These are phyloP conservation scores for Drosophila cyrtoloma DNA, from an alignment of 2,888 invertebrate genomes.

Conservation along the genomic window DNA sequence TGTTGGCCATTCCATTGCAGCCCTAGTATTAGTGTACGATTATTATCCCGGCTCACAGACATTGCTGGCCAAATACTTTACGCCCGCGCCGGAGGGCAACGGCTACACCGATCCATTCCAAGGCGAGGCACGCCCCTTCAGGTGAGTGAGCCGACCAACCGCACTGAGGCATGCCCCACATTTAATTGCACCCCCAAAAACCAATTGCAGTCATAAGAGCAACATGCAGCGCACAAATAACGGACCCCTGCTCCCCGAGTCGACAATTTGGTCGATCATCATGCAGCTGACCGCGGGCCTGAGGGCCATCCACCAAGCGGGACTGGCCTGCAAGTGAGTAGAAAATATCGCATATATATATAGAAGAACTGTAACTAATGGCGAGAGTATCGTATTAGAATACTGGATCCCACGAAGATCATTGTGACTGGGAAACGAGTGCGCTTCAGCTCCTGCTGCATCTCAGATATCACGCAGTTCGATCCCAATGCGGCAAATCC, in stretches of 20 bases:
- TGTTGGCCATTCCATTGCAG: constrained; percentile 82
- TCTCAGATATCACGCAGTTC: constrained; percentile 92
- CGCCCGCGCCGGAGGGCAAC: constrained; percentile 87
- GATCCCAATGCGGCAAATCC: constrained; percentile 90
- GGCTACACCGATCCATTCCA: constrained; percentile 92
- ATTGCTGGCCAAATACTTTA: constrained; percentile 93
- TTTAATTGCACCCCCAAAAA: background rate
- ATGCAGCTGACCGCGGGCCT: constrained; percentile 98
- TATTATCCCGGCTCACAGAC: constrained; percentile 97
- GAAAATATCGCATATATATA: background rate
- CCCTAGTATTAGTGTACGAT: constrained; percentile 98
- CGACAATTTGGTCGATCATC: constrained; percentile 97
- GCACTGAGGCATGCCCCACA: background rate
- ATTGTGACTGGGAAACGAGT: constrained; percentile 92
- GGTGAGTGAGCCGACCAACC: constrained; percentile 63
- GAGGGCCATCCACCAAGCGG: constrained; percentile 93
- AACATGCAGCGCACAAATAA: constrained; percentile 87
- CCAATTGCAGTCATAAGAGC: constrained; percentile 84
- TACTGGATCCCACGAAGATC: constrained; percentile 96
- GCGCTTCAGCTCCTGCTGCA: constrained; percentile 92
- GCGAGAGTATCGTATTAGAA: constrained; percentile 85
- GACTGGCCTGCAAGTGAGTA: constrained; percentile 87
- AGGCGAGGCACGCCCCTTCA: constrained; percentile 89
- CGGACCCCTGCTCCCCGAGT: constrained; percentile 93
- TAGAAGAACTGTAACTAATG: background rate